These are phyloP conservation scores for Lophotis ruficrista DNA, from an alignment of 2,113 vertebrate species.

Conservation along the genomic window DNA sequence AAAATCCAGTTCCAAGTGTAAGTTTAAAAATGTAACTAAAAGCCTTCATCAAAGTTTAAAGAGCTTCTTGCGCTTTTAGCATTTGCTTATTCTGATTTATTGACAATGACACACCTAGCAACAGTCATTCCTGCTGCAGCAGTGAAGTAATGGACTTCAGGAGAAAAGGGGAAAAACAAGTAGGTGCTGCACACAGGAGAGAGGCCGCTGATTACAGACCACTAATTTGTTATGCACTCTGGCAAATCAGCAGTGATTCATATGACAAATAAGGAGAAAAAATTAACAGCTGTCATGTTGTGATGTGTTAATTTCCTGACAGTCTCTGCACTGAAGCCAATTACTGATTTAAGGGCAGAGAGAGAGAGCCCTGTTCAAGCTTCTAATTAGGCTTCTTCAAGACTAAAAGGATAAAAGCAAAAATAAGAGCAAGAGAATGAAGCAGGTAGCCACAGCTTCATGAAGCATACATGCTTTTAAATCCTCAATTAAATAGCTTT, in stretches of 20 bases:
- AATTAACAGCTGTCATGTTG: slow-evolving; percentile 99
- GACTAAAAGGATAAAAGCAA: slow-evolving; percentile 98
- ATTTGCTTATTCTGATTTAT: slow-evolving; percentile 86
- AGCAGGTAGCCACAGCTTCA: slow-evolving; percentile 82
- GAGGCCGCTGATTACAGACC: slow-evolving; percentile 92
- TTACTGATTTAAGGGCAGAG: slow-evolving; percentile 99
- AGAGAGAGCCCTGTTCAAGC: slow-evolving; percentile 90
- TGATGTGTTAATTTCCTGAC: slow-evolving; percentile 99
- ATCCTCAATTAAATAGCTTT: slow-evolving; percentile 81
- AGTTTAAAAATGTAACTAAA: slow-evolving; percentile 90
- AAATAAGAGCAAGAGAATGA: slow-evolving; percentile 85
- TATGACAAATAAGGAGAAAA: slow-evolving; percentile 94
- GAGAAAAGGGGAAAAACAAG: slow-evolving; percentile 42
- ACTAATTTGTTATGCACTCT: slow-evolving; percentile 97
- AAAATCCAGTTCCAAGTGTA: slow-evolving; percentile 75
- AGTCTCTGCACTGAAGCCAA: slow-evolving; percentile 97
- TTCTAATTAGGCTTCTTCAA: slow-evolving; percentile 98
- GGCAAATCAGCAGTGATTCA: slow-evolving; percentile 96
- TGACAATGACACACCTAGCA: slow-evolving; percentile 84
- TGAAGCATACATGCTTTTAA: slow-evolving; percentile 76
- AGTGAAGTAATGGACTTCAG: slow-evolving; percentile 78
- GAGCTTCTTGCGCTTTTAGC: slow-evolving; percentile 84
- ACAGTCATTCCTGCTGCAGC: slow-evolving; percentile 72
- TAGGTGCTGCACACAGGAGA: slow-evolving; percentile 78
- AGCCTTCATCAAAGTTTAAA: slow-evolving; percentile 90